A percentile compares a stretch with the other conserved stretches of the same genome.
These are phyloP conservation scores for Reinhardtius hippoglossoides DNA, from an alignment of 2,113 vertebrate species.

Conservation along the genomic window DNA sequence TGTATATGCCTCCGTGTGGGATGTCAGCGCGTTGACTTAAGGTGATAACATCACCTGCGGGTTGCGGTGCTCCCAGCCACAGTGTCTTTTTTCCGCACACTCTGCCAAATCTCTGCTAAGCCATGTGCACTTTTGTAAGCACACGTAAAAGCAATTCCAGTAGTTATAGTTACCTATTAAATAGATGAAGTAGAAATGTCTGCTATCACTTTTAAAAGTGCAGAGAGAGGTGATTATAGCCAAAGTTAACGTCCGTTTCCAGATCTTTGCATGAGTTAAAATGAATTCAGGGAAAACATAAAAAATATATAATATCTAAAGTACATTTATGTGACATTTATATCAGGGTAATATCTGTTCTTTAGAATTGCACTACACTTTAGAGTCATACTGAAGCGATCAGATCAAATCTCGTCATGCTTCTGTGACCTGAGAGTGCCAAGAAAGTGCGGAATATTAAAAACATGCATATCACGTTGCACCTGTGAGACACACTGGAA, in stretches of 20 bases:
- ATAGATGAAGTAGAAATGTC: constrained; percentile 19
- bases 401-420: constrained; percentile 46
- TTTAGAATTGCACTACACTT: not conserved
- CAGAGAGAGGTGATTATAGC: constrained; percentile 17
- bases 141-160: constrained; percentile 36
- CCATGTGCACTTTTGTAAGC: constrained; percentile 37
- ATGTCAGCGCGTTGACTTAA: constrained; percentile 34
- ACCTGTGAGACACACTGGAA: constrained; percentile 45
- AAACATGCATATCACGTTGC: constrained; percentile 56
- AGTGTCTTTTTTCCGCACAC: constrained; percentile 59
- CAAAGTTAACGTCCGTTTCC: not conserved
- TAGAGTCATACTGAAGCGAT: constrained; percentile 41
- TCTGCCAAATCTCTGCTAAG: constrained; percentile 48
- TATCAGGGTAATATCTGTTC: constrained; percentile 11
- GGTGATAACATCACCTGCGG: constrained; percentile 61
- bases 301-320: not conserved
- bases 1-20: constrained; percentile 13
- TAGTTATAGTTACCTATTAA: constrained; percentile 22
- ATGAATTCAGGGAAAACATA: not conserved
- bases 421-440: constrained; percentile 27
- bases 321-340: not conserved
- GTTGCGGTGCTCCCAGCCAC: constrained; percentile 32
- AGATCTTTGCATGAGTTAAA: not conserved
- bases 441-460: constrained; percentile 54
- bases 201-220: constrained; percentile 9